Percentiles rank a stretch among this genome's conserved stretches.
Evolutionary conservation across 2,888 invertebrate species (phyloP).

Genomic region (Syritta pipiens): DNA sequence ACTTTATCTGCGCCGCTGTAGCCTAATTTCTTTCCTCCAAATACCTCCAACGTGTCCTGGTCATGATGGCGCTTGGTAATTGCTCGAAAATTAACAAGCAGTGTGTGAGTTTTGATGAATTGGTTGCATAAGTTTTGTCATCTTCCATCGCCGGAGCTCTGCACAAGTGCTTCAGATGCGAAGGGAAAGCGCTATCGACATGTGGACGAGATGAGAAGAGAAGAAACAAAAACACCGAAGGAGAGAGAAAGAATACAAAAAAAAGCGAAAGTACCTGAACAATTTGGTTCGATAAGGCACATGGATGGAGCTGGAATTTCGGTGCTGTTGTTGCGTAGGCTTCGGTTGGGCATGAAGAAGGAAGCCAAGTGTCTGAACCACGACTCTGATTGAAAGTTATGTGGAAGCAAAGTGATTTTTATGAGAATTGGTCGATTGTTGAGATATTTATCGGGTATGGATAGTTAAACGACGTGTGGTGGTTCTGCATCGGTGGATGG

Average conservation of each 20-base stretch:
- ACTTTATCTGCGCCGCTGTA: neutral
- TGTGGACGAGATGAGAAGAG: slow-evolving; percentile 37
- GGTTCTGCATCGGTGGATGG: slow-evolving; percentile 25
- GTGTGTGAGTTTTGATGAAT: slow-evolving; percentile 32
- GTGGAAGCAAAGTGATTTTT: slow-evolving; percentile 37
- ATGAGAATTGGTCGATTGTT: slow-evolving; percentile 30
- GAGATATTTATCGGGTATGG: slow-evolving; percentile 23
- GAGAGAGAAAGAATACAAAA: neutral
- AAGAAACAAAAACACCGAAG: too few species aligned
- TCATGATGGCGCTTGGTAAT: slow-evolving; percentile 29
- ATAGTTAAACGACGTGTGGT: neutral
- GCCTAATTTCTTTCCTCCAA: slow-evolving; percentile 9
- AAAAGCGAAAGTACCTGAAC: slow-evolving; percentile 43
- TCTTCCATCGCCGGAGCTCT: neutral
- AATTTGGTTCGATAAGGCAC: slow-evolving; percentile 10
- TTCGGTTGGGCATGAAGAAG: slow-evolving; percentile 15
- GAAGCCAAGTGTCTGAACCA: slow-evolving; percentile 13
- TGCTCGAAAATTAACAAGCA: slow-evolving; percentile 18
- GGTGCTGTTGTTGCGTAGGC: slow-evolving; percentile 38
- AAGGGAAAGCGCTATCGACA: slow-evolving; percentile 47
- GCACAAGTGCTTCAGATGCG: slow-evolving; percentile 32
- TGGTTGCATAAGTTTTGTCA: slow-evolving; percentile 41
- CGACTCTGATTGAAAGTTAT: slow-evolving; percentile 29
- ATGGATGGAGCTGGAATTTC: slow-evolving; percentile 11
- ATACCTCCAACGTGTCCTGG: slow-evolving; percentile 17